Evolutionary conservation across 1,140 invertebrate species (phyloP), one percentile per base, ranked within the genome.

Genomic region (Aphelenchoides besseyi): DNA sequence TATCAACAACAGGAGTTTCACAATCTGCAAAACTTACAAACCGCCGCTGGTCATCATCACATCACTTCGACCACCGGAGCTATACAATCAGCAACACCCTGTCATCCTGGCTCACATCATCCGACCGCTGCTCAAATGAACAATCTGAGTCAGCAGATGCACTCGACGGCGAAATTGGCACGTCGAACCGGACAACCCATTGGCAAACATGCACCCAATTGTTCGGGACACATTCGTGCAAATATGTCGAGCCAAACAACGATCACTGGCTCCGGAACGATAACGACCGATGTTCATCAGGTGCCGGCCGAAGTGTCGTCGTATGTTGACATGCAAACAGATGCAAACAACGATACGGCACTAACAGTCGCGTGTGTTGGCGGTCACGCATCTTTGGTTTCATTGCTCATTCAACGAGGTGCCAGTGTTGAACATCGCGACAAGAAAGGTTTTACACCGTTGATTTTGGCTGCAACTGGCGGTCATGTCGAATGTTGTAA

Each of bases 401-500:
- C 52, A n/a, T 62, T 78, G 16, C 79, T 73, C 32, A 92, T 97
- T 18, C 87, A 95, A 68, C 89, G 94, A 72, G 92, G 92, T 54
- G 93, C 95, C 0, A 91, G 96, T 86, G 96, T 98, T 84, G 91
- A 98, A 87, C 96, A 98, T 86, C 88, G 95, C 2, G 96, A 99
- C 84, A 98, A 98, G 85, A 99, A 98, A 85, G 95, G 95, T 33
- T 98, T 98, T 84, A 98, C 96, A 0, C 95, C 96, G 1, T 87
- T 98, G 2, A 98, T 98, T 77, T 87, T 98, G 72, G 95, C 95
- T 33, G 94, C 95, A 9, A 97, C 95, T 9, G 94, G 93, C 35
- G 95, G 96, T 9, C 95, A 98, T 87, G 91, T 94, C 71, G 95
- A 94, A 86, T 89, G 91, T 3, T 95, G 97, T 0, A 94, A 97